These are phyloP conservation scores for Xerus rutilus DNA, from an alignment of 2,797 vertebrate genomes.

Conservation along the genomic window DNA sequence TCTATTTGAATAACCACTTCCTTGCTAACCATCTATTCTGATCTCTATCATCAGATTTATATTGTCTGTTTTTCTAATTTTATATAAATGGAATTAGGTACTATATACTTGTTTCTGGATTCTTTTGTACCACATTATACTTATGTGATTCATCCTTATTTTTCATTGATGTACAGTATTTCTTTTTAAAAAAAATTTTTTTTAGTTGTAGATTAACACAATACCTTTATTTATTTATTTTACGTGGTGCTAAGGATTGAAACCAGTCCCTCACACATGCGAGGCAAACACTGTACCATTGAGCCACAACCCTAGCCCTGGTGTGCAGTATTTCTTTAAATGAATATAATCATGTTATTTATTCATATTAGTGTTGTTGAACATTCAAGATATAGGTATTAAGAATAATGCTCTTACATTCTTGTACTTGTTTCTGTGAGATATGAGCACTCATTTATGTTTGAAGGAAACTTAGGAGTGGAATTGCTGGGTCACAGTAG, in stretches of 20 bases:
- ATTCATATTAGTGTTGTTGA: not conserved
- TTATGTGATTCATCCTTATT: not conserved
- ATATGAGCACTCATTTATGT: slow-evolving; percentile 27
- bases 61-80: not conserved
- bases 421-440: not conserved
- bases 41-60: not conserved
- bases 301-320: not conserved
- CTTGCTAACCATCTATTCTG: not conserved
- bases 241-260: no score
- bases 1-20: not conserved
- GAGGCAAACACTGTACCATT: no score
- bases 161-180: not conserved
- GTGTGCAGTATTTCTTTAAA: not conserved
- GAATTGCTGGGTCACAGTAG: slow-evolving; percentile 18
- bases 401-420: not conserved
- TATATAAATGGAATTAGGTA: not conserved
- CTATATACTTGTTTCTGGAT: not conserved
- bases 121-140: not conserved
- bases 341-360: not conserved
- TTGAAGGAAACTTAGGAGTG: not conserved
- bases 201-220: no score
- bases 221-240: no score
- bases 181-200: no score
- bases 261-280: no score
- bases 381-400: not conserved